Evolutionary conservation across 2,797 vertebrate species (phyloP), one percentile per base, ranked within the genome.

Genomic region (Poeciliopsis gracilis): DNA sequence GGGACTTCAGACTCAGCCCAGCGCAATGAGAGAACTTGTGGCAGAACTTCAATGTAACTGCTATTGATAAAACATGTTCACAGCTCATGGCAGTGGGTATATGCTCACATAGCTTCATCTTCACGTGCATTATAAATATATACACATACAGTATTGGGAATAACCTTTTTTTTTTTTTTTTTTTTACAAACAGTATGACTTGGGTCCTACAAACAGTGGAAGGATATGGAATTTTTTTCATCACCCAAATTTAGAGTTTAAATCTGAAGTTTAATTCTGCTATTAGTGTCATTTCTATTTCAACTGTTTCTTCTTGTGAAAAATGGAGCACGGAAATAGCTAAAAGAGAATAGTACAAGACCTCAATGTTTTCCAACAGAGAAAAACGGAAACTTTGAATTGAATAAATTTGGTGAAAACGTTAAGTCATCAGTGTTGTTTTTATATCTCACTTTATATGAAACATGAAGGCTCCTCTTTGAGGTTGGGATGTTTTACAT

Each of bases 1-100:
- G 38, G n/a, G 63, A 73, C 78, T 77, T 87, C 67, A 83, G 75
- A 88, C 86, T 75, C 75, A 80, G 82, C 67, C 83, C 82, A 70
- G 84, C 82, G 46, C 78, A 55, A 70, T 70, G 53, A 33, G 59
- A 83, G 57, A 87, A 87, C 76, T 78, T 81, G 75, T 80, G 80
- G 86, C 76, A 77, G 82, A 88, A 78, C 73, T 70, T 82, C 78
- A 78, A 82, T 74, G 82, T 86, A 89, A 90, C 83, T 84, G 89
- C 84, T 87, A 82, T 77, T 89, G 82, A 87, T 84, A 87, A 91
- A 91, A 87, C 84, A 77, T 87, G 75, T 87, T 85, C 78, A 78
- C 8, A 16, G 80, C 84, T 80, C 33, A 13, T 57, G 72, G 33
- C 25, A 36, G 74, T 82, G 69, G 72, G 78, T 78, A 63, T 86